These are phyloP conservation scores for Mythimna loreyi DNA, from an alignment of 2,888 invertebrate genomes.

Conservation along the genomic window DNA sequence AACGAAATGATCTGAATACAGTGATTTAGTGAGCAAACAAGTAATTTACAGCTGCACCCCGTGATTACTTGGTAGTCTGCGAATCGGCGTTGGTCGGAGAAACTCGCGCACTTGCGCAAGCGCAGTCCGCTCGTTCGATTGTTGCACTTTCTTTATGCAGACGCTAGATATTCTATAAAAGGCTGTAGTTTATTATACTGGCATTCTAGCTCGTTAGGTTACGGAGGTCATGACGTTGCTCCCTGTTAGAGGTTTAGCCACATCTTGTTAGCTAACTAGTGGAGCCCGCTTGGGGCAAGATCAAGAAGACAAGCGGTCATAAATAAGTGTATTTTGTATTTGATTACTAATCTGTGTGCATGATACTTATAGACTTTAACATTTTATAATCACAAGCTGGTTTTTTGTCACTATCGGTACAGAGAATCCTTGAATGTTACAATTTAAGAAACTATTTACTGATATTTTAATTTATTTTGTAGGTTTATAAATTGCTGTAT, in stretches of 20 bases:
- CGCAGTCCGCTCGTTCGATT: constrained; percentile 43
- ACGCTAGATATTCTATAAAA: constrained; percentile 34
- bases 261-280: constrained; percentile 1
- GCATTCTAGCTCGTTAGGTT: not conserved
- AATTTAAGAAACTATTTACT: too few relatives aligned
- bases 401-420: too few relatives aligned
- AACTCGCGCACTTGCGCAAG: constrained; percentile 62
- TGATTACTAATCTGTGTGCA: not conserved
- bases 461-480: too few relatives aligned
- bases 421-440: too few relatives aligned
- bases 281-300: not conserved
- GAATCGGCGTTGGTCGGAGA: constrained; percentile 46
- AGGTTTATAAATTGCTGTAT: too few relatives aligned
- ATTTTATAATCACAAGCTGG: too few relatives aligned
- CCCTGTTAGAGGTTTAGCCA: not conserved
- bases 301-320: not conserved
- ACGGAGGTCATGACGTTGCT: constrained; percentile 19
- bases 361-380: not conserved
- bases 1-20: constrained; percentile 32
- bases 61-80: constrained; percentile 40
- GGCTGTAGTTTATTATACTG: constrained; percentile 15
- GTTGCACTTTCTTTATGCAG: constrained; percentile 63
- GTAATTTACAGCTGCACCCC: constrained; percentile 38
- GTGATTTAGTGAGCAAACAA: constrained; percentile 47
- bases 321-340: not conserved